Evolutionary conservation across 2,797 vertebrate species (phyloP).

Genomic region (Linurgus olivaceus): DNA sequence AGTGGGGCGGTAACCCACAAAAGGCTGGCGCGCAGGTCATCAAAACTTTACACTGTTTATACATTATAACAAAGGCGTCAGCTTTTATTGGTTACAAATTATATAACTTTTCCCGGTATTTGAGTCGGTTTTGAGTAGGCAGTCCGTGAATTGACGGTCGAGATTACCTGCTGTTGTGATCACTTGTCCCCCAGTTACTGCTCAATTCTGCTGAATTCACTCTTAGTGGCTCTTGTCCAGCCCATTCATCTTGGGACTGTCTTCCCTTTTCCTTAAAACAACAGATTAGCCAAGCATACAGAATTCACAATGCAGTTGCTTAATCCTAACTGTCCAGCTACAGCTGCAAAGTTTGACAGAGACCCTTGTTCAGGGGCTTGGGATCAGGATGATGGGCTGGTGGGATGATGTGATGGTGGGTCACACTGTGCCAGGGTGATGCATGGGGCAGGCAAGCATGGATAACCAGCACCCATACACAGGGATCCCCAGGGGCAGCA

Average conservation of each 20-base stretch:
- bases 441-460: fast-evolving
- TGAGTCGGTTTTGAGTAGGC: neutral
- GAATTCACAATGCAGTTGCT: neutral
- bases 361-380: neutral
- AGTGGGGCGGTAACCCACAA: too few species aligned
- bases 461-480: fast-evolving
- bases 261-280: neutral
- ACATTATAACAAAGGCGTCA: neutral
- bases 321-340: neutral
- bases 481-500: fast-evolving
- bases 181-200: neutral
- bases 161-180: neutral
- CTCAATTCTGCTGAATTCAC: neutral
- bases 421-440: too few species aligned
- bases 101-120: fast-evolving
- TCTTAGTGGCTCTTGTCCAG: neutral
- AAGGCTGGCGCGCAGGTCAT: fast-evolving
- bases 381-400: neutral
- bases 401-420: neutral
- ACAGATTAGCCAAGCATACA: neutral
- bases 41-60: neutral
- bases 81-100: neutral
- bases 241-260: neutral
- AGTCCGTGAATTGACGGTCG: fast-evolving
- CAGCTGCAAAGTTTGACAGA: neutral